Percentiles rank a stretch among this genome's conserved stretches.
These are phyloP conservation scores for Procavia capensis DNA, from an alignment of 2,113 vertebrate species.

Conservation along the genomic window DNA sequence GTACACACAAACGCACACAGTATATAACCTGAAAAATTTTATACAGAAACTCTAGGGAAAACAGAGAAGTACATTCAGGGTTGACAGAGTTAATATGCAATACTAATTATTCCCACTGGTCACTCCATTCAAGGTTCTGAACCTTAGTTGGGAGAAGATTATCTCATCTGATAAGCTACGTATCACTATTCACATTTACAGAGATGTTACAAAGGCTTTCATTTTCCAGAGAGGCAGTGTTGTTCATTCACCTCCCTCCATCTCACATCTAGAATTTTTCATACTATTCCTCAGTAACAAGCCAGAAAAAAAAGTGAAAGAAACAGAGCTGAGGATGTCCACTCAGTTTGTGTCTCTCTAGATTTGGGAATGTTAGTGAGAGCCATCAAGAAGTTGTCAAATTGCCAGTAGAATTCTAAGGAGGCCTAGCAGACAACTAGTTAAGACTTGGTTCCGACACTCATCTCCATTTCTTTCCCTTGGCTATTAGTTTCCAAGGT, in stretches of 20 bases:
- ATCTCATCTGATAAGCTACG: not conserved
- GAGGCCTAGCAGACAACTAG: not conserved
- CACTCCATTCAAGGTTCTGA: not conserved
- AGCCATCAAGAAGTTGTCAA: slow-evolving; percentile 5
- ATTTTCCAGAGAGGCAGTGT: not conserved
- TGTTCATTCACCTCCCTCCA: not conserved
- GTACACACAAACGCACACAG: not conserved
- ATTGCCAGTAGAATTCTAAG: not conserved
- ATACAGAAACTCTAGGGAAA: not conserved
- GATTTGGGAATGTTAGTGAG: not conserved
- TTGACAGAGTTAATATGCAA: not conserved
- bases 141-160: not conserved
- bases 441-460: not conserved
- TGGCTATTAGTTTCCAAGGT: not conserved
- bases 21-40: not conserved
- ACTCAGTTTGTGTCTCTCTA: not conserved
- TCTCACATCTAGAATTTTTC: not conserved
- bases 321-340: not conserved
- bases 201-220: not conserved
- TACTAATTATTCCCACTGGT: not conserved
- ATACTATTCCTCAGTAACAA: not conserved
- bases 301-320: not conserved
- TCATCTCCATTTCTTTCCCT: not conserved
- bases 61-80: not conserved
- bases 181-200: not conserved